A percentile compares a stretch with the other conserved stretches of the same genome.
These are phyloP conservation scores for Hirudo medicinalis DNA, from an alignment of 1,140 invertebrate species.

Conservation along the genomic window DNA sequence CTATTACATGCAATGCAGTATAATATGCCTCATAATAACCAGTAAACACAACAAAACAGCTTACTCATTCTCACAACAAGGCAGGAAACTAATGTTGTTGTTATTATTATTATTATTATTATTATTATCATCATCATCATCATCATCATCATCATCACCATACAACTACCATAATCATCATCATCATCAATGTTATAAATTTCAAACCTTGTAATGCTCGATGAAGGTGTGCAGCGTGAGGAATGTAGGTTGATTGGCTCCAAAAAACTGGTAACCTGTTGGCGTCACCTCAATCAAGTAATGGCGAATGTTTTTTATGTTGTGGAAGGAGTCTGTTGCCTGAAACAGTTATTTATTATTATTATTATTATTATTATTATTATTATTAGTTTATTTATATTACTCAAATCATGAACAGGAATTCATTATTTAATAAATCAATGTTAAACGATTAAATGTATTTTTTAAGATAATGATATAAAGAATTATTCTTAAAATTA, in stretches of 20 bases:
- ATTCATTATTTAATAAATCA: no score
- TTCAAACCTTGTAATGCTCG: background rate
- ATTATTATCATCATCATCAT: background rate
- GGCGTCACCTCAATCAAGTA: background rate
- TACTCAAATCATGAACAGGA: no score
- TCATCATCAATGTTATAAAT: background rate
- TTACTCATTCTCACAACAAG: no score
- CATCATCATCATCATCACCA: background rate
- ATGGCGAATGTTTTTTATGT: constrained; percentile 1
- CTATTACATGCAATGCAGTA: no score
- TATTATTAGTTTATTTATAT: no score
- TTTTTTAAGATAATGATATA: no score
- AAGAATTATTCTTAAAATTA: no score
- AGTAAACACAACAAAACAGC: no score
- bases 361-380: background rate
- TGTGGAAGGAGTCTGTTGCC: background rate
- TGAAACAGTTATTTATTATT: background rate
- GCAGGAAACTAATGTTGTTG: no score
- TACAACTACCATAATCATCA: background rate
- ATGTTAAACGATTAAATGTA: no score
- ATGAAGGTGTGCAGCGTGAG: background rate
- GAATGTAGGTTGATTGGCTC: constrained; percentile 7
- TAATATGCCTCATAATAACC: no score
- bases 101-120: no score
- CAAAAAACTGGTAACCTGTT: background rate